A percentile compares a stretch with the other conserved stretches of the same genome.
Evolutionary conservation across 2,113 vertebrate species (phyloP).

Genomic region (Kryptolebias marmoratus): DNA sequence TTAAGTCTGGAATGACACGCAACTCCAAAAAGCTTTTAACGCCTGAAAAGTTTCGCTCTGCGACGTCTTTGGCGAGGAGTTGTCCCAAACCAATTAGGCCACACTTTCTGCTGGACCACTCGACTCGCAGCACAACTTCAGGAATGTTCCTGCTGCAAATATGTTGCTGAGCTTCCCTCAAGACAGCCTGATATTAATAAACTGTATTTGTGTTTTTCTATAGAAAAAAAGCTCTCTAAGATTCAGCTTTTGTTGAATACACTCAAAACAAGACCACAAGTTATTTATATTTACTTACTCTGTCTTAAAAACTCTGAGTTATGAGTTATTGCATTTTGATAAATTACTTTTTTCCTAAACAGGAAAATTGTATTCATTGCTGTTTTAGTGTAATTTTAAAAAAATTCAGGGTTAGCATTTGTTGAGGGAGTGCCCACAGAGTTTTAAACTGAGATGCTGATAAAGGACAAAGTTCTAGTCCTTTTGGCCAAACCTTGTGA

Average conservation of each 20-base stretch:
- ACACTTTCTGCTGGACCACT: constrained; percentile 27
- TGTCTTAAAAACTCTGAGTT: neutral
- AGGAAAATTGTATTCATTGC: no score
- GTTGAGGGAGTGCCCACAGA: no score
- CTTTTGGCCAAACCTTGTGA: no score
- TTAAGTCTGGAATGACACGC: constrained; percentile 53
- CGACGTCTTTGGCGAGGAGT: constrained; percentile 45
- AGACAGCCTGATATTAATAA: constrained; percentile 36
- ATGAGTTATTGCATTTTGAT: neutral
- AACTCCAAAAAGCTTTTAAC: constrained; percentile 50
- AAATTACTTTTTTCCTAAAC: neutral
- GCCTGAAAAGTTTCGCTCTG: constrained; percentile 33
- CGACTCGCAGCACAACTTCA: constrained; percentile 25
- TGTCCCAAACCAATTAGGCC: constrained; percentile 41
- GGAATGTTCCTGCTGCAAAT: constrained; percentile 43
- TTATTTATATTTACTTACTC: neutral
- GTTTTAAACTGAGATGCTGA: no score
- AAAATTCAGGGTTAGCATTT: no score
- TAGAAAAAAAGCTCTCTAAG: constrained; percentile 5
- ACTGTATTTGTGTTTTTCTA: constrained; percentile 15
- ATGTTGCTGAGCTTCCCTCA: constrained; percentile 46
- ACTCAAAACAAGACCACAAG: constrained; percentile 21
- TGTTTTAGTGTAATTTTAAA: no score
- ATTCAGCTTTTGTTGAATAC: constrained; percentile 16
- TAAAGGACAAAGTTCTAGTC: no score